Evolutionary conservation across 2,797 vertebrate species (phyloP).

Genomic region (Acanthis flammea): DNA sequence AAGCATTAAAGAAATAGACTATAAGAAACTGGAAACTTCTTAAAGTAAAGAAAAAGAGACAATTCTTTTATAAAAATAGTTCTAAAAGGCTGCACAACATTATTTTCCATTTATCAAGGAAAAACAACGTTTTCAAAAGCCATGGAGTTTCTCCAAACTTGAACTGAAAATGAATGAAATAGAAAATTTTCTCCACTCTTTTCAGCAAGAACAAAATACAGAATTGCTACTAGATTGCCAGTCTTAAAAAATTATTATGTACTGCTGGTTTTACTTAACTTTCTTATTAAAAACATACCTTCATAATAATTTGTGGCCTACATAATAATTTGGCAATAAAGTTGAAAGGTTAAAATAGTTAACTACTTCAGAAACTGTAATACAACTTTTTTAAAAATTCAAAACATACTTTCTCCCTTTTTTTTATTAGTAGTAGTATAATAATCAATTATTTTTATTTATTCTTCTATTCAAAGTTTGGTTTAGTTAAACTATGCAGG

Average conservation of each 20-base stretch:
- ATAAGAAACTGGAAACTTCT: not conserved
- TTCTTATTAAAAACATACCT: not conserved
- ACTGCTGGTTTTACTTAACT: not conserved
- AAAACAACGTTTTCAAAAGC: not conserved
- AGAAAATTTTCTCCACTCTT: not conserved
- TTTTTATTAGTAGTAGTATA: not conserved
- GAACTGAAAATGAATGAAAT: not conserved
- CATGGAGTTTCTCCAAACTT: not conserved
- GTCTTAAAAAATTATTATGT: not conserved
- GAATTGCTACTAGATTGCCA: not conserved
- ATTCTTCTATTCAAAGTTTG: not conserved
- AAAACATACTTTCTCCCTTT: not conserved
- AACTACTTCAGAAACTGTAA: not conserved
- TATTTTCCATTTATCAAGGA: not conserved
- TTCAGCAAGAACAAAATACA: not conserved
- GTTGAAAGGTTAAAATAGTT: not conserved
- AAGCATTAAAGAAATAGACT: not conserved
- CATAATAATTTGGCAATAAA: not conserved
- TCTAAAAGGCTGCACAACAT: not conserved
- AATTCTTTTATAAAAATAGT: not conserved
- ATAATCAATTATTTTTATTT: not conserved
- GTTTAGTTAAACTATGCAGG: not conserved
- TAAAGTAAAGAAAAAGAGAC: not conserved
- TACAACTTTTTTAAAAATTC: rapidly evolving
- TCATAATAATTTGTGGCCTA: not conserved